Percentiles rank a stretch among this genome's conserved stretches.
phyloP scores from a whole-genome alignment of 2,888 invertebrate species.

The Tenthredo notha region DNA sequence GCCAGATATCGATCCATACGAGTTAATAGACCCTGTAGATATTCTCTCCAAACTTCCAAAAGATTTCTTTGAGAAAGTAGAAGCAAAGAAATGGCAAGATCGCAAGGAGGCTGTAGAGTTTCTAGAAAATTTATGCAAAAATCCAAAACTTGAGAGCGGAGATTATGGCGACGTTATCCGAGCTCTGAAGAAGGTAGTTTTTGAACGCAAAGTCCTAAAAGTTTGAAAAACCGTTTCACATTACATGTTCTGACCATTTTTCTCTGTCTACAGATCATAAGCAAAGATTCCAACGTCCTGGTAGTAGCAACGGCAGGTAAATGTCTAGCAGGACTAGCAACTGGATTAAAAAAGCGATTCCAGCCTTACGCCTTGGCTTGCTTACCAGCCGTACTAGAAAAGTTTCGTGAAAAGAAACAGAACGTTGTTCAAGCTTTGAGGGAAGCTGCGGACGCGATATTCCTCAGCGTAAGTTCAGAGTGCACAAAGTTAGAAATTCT shows the following conservation, averaged over 20 bases:
- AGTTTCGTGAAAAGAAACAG: constrained; percentile 98
- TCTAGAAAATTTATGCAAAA: constrained; percentile 88
- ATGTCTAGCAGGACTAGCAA: constrained; percentile 90
- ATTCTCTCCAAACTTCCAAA: constrained; percentile 95
- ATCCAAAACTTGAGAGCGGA: constrained; percentile 93
- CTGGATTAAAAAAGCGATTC: constrained; percentile 93
- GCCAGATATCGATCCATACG: constrained; percentile 91
- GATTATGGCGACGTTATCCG: constrained; percentile 95
- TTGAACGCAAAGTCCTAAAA: background rate
- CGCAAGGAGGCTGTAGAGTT: constrained; percentile 94
- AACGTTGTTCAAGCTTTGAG: constrained; percentile 92
- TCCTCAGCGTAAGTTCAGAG: constrained; percentile 83
- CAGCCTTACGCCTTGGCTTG: constrained; percentile 90
- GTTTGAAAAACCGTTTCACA: background rate
- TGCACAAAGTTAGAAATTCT: background rate
- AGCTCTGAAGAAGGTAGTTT: constrained; percentile 89
- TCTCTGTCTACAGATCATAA: constrained; percentile 84
- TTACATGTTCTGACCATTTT: constrained; percentile 32
- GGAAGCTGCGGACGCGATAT: constrained; percentile 95
- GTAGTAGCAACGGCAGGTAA: constrained; percentile 93
- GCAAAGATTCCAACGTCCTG: constrained; percentile 97
- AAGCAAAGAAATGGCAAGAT: constrained; percentile 98
- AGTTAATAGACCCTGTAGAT: constrained; percentile 94
- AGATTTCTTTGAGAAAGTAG: constrained; percentile 96
- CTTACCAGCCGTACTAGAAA: constrained; percentile 91